Evolutionary conservation across 1,140 invertebrate species (phyloP).

Genomic region (Eufriesea mexicana): DNA sequence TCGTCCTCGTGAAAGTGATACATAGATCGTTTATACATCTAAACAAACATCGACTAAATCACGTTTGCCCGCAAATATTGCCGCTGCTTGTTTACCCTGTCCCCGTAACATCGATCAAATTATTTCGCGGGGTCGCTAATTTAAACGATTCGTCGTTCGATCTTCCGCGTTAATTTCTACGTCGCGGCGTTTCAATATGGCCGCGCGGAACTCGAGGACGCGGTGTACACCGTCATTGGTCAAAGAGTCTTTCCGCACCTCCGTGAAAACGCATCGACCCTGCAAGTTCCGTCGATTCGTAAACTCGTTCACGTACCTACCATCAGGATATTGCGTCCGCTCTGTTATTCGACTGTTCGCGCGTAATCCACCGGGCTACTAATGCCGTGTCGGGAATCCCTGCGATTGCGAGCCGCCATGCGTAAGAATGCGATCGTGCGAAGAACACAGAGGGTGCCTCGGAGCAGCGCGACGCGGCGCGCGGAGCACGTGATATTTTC

Average conservation of each 20-base stretch:
- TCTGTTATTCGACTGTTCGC: neutral
- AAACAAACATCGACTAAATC: constrained; percentile 51
- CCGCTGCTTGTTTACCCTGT: neutral
- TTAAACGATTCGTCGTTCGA: neutral
- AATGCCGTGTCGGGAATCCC: neutral
- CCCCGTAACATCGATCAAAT: constrained; percentile 6
- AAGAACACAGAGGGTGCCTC: neutral
- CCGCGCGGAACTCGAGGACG: neutral
- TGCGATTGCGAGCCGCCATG: neutral
- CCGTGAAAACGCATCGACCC: neutral
- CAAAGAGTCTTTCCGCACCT: neutral
- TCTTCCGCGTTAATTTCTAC: no score
- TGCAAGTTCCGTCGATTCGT: neutral
- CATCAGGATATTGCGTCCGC: neutral
- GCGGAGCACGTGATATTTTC: constrained; percentile 50
- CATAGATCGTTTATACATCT: constrained; percentile 56
- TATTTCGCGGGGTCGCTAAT: neutral
- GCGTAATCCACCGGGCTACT: neutral
- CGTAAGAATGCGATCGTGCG: constrained; percentile 33
- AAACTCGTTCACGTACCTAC: neutral
- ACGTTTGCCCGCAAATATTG: constrained; percentile 18
- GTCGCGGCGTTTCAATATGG: neutral
- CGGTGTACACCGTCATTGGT: neutral
- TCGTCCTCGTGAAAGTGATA: constrained; percentile 47
- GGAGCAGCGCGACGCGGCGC: no score